These are phyloP conservation scores for Sebastes itinus DNA, from an alignment of 2,797 vertebrate genomes.

Conservation along the genomic window DNA sequence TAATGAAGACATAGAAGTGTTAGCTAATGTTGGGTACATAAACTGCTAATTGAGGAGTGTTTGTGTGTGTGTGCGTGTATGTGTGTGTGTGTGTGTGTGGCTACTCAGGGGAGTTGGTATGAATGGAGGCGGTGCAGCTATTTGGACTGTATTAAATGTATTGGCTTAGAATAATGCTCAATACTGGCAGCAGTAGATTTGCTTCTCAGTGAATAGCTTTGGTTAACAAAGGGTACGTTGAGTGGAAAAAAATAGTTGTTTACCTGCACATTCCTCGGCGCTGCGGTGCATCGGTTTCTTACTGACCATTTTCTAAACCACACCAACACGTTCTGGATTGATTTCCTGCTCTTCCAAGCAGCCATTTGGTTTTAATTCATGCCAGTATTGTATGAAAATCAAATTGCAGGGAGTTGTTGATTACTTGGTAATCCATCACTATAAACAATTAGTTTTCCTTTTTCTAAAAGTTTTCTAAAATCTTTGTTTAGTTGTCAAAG, in stretches of 20 bases:
- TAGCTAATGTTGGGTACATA: conserved; percentile 47
- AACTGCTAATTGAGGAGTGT: conserved; percentile 12
- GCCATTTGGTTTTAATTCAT: conserved; percentile 4
- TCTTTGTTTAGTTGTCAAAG: not conserved
- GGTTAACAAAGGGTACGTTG: conserved; percentile 13
- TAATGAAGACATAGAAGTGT: conserved; percentile 69
- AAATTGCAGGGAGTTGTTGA: not conserved
- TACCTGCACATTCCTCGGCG: not conserved
- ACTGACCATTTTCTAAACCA: not conserved
- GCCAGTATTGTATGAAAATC: not conserved
- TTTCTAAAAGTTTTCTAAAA: not conserved
- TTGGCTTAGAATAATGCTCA: conserved; percentile 18
- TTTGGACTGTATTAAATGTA: conserved; percentile 5
- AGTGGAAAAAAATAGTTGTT: not conserved
- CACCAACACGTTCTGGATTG: not conserved
- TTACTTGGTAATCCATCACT: not conserved
- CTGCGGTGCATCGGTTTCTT: not conserved
- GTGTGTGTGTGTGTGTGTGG: not conserved
- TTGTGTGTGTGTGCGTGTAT: not conserved
- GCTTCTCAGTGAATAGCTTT: conserved; percentile 11
- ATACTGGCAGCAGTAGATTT: conserved; percentile 13
- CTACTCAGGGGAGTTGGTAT: conserved; percentile 2
- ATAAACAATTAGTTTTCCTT: not conserved
- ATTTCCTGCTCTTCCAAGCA: conserved; percentile 6
- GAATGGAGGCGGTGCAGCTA: conserved; percentile 23